These are phyloP conservation scores for Geophilus truncorum DNA, from an alignment of 2,888 invertebrate species.

Conservation along the genomic window DNA sequence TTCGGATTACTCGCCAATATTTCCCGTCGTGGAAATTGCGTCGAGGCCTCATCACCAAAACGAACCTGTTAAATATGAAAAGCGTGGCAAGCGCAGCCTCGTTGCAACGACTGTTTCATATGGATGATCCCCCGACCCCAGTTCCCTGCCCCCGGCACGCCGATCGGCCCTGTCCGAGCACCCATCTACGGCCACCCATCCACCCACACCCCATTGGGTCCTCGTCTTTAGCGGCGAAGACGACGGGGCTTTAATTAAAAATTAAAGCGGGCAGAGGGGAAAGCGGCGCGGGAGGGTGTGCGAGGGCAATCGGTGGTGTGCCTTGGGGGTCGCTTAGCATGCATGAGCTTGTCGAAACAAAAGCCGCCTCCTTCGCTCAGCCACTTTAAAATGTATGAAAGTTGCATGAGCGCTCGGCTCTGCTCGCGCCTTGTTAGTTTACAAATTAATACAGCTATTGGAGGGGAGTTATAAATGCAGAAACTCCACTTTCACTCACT, in stretches of 20 bases:
- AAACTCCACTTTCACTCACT: conserved; percentile 33
- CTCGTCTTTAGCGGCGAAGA: background rate
- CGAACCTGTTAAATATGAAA: conserved; percentile 20
- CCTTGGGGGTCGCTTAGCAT: conserved; percentile 36
- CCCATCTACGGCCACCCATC: background rate
- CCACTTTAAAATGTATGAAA: conserved; percentile 38
- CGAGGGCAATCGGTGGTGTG: conserved; percentile 8
- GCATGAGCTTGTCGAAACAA: conserved; percentile 38
- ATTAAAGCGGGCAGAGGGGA: conserved; percentile 32
- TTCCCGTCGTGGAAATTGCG: conserved; percentile 20
- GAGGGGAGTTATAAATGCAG: conserved; percentile 36
- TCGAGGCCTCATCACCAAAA: conserved; percentile 16
- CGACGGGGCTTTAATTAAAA: conserved; percentile 33
- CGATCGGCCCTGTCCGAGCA: background rate
- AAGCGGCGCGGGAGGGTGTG: background rate
- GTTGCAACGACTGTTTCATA: background rate
- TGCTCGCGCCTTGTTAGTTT: conserved; percentile 37
- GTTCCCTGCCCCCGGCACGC: too few species aligned
- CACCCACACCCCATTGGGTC: background rate
- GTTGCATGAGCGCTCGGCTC: conserved; percentile 35
- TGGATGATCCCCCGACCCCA: conserved; percentile 15
- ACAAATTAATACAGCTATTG: conserved; percentile 38
- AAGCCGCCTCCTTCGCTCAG: conserved; percentile 36
- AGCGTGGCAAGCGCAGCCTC: background rate
- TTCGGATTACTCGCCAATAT: conserved; percentile 20